Evolutionary conservation across 1,140 invertebrate species (phyloP), one percentile per base, ranked within the genome.

Genomic region (Euwallacea fornicatus): DNA sequence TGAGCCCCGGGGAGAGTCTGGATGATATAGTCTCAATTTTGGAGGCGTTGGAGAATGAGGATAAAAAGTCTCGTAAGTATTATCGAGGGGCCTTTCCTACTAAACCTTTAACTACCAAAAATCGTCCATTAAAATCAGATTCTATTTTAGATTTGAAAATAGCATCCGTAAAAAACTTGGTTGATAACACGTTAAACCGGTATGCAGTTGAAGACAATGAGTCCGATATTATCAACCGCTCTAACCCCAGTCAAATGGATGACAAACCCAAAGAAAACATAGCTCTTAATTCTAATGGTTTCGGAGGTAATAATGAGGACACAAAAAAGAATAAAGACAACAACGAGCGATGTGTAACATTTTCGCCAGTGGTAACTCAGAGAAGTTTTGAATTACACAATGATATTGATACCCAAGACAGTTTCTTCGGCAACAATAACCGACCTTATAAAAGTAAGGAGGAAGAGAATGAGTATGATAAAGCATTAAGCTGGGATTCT

Each of bases 11-110:
- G 9, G 68, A 64, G 15, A 77, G 74, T 72, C 76, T 76, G 44
- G 78, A 80, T 55, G 79, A 81, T 69, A 75, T 80, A 54, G 78
- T 75, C 7, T 74, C 76, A 0, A 78, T 81, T 63, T 58, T 81
- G 7, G 71, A 81, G 75, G 75, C 69, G 16, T 65, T 81, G 21
- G 78, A 81, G 76, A 73, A 75, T 44, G 78, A 78, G 69, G 77
- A 80, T 69, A 78, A 76, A 72, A 78, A 76, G 69, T 79, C 79
- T 15, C 77, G 79, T 81, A 72, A 77, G 74, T 74, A 50, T 33
- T 67, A 6, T 4, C 4, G 4, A 33, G 1, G 21, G 21, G 21
- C 21, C 21, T 33, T 33, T 33, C 1, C 4, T 33, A 33, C 4
- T 33, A 33, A 33, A 33, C 4, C 21, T 33, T 33, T 33, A 33